Evolutionary conservation across 2,113 vertebrate species (phyloP).

Genomic region (Alces alces): DNA sequence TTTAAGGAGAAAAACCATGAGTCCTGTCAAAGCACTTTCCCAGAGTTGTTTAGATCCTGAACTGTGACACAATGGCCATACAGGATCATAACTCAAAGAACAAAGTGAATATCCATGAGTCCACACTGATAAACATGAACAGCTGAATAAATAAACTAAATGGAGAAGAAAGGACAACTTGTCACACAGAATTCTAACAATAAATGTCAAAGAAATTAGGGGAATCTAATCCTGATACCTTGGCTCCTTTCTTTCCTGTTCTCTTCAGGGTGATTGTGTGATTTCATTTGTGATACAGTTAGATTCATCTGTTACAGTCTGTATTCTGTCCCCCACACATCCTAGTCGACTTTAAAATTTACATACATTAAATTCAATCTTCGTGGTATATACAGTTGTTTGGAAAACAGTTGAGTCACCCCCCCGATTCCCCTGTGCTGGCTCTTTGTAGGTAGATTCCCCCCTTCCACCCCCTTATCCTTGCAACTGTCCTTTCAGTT

Average conservation of each 20-base stretch:
- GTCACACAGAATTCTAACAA: neutral
- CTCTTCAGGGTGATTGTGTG: neutral
- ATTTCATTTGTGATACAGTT: constrained; percentile 6
- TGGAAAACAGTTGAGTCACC: neutral
- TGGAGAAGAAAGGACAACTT: neutral
- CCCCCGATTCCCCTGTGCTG: neutral
- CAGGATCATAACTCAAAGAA: neutral
- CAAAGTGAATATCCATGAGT: neutral
- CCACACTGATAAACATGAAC: neutral
- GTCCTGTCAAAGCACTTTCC: neutral
- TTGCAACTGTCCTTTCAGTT: neutral
- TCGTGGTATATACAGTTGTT: neutral
- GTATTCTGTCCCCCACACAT: constrained; percentile 22
- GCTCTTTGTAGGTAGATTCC: neutral
- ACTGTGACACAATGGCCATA: neutral
- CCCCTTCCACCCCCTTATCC: too few relatives aligned
- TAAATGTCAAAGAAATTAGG: neutral
- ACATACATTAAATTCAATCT: constrained; percentile 39
- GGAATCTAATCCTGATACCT: neutral
- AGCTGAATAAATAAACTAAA: neutral
- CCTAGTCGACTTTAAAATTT: constrained; percentile 44
- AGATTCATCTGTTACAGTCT: neutral
- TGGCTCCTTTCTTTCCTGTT: neutral
- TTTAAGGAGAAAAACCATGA: neutral
- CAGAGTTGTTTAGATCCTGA: neutral